Base-by-base conservation (phyloP, 2,888 invertebrate species). In the Phaonia tiefii region DNA sequence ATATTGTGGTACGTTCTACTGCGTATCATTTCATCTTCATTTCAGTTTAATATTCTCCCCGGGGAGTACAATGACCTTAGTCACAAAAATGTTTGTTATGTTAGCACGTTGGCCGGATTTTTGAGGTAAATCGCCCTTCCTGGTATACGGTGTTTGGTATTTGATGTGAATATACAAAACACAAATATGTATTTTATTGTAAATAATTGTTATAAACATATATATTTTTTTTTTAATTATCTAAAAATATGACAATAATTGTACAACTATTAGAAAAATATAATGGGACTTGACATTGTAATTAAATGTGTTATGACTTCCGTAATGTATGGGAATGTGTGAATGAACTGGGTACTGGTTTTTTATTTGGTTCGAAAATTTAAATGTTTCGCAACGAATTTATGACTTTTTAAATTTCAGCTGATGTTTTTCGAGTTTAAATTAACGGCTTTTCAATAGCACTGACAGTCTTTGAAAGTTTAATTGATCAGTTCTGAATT, bases 291-390 rank as follows among this genome's bases (percentile, higher is more conserved):
- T 17, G 51, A 39, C 60, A 60, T 31, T 60, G 39, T 60, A 60
- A 60, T 60, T 60, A 60, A 60, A 60, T 60, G 20, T 60, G 60
- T 37, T 39, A 31, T 39, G 39, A 60, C 60, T 60, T 60, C 60
- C 60, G 60, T 39, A 37, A 8, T 60, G 39, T 37, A 17, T n/a
- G n/a, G n/a, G n/a, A n/a, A n/a, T n/a, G n/a, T n/a, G n/a, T n/a
- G n/a, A n/a, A n/a, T n/a, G n/a, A n/a, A n/a, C n/a, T n/a, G n/a
- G n/a, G n/a, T n/a, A n/a, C n/a, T n/a, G n/a, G n/a, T n/a, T n/a
- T n/a, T n/a, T n/a, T n/a, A n/a, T n/a, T n/a, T n/a, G n/a, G n/a
- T n/a, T n/a, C n/a, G n/a, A n/a, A n/a, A n/a, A n/a, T n/a, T n/a
- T n/a, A n/a, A n/a, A n/a, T n/a, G n/a, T n/a, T n/a, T n/a, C n/a